These are phyloP conservation scores for Pungitius pungitius DNA, from an alignment of 2,113 vertebrate species.

Conservation along the genomic window DNA sequence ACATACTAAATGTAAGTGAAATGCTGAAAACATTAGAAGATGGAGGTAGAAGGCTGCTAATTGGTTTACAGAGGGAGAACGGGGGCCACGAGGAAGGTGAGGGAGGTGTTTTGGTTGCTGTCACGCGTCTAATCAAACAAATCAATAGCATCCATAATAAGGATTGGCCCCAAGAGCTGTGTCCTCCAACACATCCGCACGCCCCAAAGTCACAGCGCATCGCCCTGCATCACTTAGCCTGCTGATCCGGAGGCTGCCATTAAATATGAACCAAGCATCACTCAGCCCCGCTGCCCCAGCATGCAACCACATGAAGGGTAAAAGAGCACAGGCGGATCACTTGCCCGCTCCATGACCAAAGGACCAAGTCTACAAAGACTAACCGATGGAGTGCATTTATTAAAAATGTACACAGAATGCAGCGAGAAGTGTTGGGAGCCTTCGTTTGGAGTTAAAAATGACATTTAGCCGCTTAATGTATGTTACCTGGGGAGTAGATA, in stretches of 20 bases:
- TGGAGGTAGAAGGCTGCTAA: background rate
- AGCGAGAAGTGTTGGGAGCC: constrained; percentile 18
- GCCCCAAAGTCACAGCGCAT: constrained; percentile 67
- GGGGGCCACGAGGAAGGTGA: background rate
- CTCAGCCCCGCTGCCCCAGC: constrained; percentile 54
- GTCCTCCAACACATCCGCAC: constrained; percentile 63
- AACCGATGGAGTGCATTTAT: constrained; percentile 29
- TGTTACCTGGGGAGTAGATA: constrained; percentile 67
- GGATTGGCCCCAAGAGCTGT: constrained; percentile 43
- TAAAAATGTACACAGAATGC: constrained; percentile 33
- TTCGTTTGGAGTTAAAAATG: constrained; percentile 47
- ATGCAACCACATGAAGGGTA: constrained; percentile 65
- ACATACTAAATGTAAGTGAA: background rate
- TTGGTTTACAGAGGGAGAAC: constrained; percentile 4
- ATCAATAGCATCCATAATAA: constrained; percentile 72
- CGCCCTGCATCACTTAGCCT: constrained; percentile 69
- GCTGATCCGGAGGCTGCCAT: constrained; percentile 71
- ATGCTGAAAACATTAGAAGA: background rate
- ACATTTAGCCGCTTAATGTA: constrained; percentile 66
- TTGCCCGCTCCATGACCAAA: constrained; percentile 39
- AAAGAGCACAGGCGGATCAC: constrained; percentile 65
- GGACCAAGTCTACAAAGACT: constrained; percentile 39
- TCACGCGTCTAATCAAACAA: constrained; percentile 65
- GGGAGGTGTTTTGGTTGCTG: constrained; percentile 44
- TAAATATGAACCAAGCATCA: constrained; percentile 73